A percentile compares a stretch with the other conserved stretches of the same genome.
Evolutionary conservation across 2,888 invertebrate species (phyloP).

Genomic region (Cataglyphis albicans): DNA sequence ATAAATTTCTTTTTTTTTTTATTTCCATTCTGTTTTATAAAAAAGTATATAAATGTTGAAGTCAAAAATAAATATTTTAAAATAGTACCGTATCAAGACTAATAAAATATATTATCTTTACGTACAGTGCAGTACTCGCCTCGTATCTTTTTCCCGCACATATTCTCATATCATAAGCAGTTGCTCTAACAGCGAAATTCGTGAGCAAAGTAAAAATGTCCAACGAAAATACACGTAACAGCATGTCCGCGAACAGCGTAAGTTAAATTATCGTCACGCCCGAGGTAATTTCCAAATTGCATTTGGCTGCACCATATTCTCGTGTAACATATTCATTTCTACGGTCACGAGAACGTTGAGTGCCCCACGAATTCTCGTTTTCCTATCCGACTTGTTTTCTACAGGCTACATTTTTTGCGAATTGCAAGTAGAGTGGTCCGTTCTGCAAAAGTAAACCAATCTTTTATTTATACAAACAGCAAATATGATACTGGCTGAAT

Average conservation of each 20-base stretch:
- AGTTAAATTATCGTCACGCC: slow-evolving; percentile 40
- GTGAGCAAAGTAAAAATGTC: slow-evolving; percentile 27
- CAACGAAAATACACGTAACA: slow-evolving; percentile 27
- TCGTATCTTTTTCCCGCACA: slow-evolving; percentile 9
- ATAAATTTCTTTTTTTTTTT: background rate
- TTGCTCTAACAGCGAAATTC: slow-evolving; percentile 33
- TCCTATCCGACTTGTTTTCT: slow-evolving; percentile 11
- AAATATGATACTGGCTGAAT: slow-evolving; percentile 3
- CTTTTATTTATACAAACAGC: background rate
- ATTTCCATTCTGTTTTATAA: background rate
- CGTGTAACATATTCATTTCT: slow-evolving; percentile 31
- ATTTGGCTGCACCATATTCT: slow-evolving; percentile 44
- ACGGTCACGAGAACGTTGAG: slow-evolving; percentile 28
- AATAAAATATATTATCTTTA: background rate
- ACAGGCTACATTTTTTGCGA: slow-evolving; percentile 1
- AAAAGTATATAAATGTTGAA: background rate
- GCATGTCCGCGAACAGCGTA: slow-evolving; percentile 5
- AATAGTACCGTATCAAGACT: background rate
- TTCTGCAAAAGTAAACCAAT: slow-evolving; percentile 24
- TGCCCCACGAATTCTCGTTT: slow-evolving; percentile 44
- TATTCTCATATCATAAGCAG: slow-evolving; percentile 27
- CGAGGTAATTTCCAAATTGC: slow-evolving; percentile 50
- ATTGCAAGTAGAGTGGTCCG: background rate
- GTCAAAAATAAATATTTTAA: background rate
- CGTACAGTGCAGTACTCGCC: background rate